phyloP scores from a whole-genome alignment of 2,888 invertebrate species.

The Autographa gamma region DNA sequence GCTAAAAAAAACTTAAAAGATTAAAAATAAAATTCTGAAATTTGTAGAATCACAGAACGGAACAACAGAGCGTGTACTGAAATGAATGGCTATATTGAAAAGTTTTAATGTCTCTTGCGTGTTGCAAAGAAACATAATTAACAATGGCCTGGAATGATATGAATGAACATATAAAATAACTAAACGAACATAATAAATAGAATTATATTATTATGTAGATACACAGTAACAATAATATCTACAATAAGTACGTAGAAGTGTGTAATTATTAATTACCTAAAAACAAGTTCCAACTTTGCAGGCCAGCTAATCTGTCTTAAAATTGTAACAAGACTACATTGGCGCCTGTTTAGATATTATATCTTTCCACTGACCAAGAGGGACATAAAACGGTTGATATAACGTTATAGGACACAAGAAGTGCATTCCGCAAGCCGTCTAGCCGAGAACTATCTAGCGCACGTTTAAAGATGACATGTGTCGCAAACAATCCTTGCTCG shows the following conservation, averaged over 20 bases:
- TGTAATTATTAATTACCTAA: not conserved
- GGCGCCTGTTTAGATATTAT: conserved; percentile 9
- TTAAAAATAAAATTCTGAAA: conserved; percentile 15
- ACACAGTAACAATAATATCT: not conserved
- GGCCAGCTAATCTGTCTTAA: not conserved
- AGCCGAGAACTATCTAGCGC: conserved; percentile 36
- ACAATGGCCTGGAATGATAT: not conserved
- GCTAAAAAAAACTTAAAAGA: not conserved
- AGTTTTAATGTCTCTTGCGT: conserved; percentile 10
- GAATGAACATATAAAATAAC: not conserved
- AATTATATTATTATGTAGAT: not conserved
- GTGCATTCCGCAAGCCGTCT: conserved; percentile 54
- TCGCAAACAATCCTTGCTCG: conserved; percentile 61
- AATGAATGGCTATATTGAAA: conserved; percentile 20
- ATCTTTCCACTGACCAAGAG: conserved; percentile 12
- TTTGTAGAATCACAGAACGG: conserved; percentile 19
- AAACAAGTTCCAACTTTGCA: not conserved
- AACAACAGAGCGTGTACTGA: conserved; percentile 7
- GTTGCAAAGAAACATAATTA: conserved; percentile 13
- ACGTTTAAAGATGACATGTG: conserved; percentile 55
- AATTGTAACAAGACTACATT: not conserved
- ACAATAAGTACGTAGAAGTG: no score
- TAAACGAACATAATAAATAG: not conserved
- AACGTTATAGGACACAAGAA: conserved; percentile 45
- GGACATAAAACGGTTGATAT: conserved; percentile 40